Percentiles rank a stretch among this genome's conserved stretches.
Evolutionary conservation across 2,888 invertebrate genomes (phyloP).

Genomic region (Lapara coniferarum): DNA sequence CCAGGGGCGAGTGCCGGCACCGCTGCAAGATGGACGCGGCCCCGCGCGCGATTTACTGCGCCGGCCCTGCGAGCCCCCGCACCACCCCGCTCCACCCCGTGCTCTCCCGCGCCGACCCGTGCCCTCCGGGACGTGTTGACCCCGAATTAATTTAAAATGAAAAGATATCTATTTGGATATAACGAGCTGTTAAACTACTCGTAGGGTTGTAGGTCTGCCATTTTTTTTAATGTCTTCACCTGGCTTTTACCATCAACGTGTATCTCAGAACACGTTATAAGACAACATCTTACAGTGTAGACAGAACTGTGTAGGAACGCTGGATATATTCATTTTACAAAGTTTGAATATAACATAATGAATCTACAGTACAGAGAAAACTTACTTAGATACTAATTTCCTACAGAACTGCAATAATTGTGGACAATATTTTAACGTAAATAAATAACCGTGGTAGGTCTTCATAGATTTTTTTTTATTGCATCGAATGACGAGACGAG

Average conservation of each 20-base stretch:
- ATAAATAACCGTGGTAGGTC: too few relatives aligned
- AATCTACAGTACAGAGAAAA: too few relatives aligned
- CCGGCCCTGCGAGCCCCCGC: constrained; percentile 31
- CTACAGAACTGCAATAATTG: too few relatives aligned
- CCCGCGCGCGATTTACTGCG: constrained; percentile 63
- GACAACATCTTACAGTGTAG: too few relatives aligned
- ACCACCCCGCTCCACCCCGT: background rate
- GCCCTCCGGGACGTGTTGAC: constrained; percentile 38
- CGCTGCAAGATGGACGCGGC: constrained; percentile 38
- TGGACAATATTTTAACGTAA: too few relatives aligned
- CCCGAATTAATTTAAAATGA: constrained; percentile 25
- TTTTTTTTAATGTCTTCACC: background rate
- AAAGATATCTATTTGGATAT: constrained; percentile 25
- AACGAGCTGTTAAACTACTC: constrained; percentile 23
- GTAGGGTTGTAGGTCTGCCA: background rate
- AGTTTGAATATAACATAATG: too few relatives aligned
- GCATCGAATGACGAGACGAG: too few relatives aligned
- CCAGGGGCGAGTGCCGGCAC: constrained; percentile 23
- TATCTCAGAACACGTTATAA: background rate
- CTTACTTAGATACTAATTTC: too few relatives aligned
- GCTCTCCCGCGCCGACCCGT: constrained; percentile 23
- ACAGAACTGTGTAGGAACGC: too few relatives aligned
- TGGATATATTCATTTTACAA: too few relatives aligned
- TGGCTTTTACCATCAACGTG: too few relatives aligned
- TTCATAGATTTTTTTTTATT: too few relatives aligned